Evolutionary conservation across 2,113 vertebrate species (phyloP).

Genomic region (Microcebus ravelobensis): DNA sequence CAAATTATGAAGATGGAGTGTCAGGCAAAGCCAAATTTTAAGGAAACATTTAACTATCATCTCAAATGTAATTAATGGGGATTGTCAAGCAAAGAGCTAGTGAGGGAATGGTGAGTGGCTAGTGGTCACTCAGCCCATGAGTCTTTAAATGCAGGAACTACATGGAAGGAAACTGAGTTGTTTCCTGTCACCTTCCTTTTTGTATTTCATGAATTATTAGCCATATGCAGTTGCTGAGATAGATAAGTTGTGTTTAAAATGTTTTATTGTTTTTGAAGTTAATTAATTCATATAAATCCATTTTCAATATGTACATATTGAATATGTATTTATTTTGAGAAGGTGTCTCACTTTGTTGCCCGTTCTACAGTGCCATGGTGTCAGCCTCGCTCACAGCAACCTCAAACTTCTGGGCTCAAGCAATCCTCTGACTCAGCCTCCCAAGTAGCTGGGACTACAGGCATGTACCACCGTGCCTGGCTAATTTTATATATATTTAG

Average conservation of each 20-base stretch:
- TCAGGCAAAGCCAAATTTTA: background rate
- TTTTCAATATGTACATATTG: background rate
- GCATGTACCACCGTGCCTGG: too few species aligned
- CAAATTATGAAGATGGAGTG: background rate
- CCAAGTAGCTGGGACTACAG: too few species aligned
- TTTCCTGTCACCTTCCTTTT: background rate
- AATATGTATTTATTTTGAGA: background rate
- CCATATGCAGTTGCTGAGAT: background rate
- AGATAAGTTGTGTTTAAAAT: background rate
- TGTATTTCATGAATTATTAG: background rate
- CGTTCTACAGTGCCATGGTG: too few species aligned
- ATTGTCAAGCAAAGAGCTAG: background rate
- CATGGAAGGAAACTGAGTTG: background rate
- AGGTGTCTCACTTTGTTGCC: too few species aligned
- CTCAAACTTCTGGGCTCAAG: too few species aligned
- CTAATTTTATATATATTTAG: too few species aligned
- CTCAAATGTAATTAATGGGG: background rate
- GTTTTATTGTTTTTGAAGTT: background rate
- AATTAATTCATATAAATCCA: background rate
- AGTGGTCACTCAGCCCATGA: background rate
- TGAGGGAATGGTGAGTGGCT: rapidly evolving
- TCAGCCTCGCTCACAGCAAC: too few species aligned
- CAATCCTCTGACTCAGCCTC: too few species aligned
- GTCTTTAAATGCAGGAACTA: background rate
- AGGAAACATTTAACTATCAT: background rate